Conservation (phyloP, 64 coral and sea anemone genomes). For the Stylophora pistillata region DNA sequence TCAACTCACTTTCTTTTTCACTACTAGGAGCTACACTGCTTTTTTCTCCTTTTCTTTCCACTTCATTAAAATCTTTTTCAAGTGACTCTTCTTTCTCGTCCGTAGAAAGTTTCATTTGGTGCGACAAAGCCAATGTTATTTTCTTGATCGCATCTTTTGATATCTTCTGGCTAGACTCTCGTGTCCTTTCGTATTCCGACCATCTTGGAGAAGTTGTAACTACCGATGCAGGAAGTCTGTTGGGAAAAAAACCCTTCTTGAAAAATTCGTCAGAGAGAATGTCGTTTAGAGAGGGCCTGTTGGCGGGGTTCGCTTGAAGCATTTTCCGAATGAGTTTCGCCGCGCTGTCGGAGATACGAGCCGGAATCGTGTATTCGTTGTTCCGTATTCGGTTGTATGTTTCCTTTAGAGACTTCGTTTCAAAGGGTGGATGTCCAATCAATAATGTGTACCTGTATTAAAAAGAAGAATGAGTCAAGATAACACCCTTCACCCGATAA, state of each 20-base stretch:
- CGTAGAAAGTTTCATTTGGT: conserved; percentile 68
- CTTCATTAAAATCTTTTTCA: conserved; percentile 25
- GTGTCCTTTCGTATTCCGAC: conserved; percentile 80
- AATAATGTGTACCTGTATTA: conserved; percentile 85
- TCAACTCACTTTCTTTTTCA: background rate
- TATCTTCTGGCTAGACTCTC: conserved; percentile 41
- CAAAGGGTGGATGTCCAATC: conserved; percentile 91
- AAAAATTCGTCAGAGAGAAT: conserved; percentile 91
- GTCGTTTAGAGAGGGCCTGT: conserved; percentile 70
- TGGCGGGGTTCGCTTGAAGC: conserved; percentile 71
- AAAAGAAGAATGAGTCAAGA: background rate
- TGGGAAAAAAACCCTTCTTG: conserved; percentile 83
- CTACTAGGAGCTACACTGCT: background rate
- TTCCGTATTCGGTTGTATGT: conserved; percentile 87
- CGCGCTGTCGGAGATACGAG: conserved; percentile 77
- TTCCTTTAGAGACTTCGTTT: conserved; percentile 88
- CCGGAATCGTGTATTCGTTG: conserved; percentile 90
- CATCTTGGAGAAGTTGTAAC: conserved; percentile 71
- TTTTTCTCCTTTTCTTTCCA: background rate
- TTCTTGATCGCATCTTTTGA: conserved; percentile 56
- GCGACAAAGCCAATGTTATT: conserved; percentile 67
- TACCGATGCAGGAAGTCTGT: conserved; percentile 63
- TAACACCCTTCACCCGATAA: background rate
- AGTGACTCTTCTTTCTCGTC: conserved; percentile 65
- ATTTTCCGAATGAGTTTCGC: conserved; percentile 82